Evolutionary conservation across 2,888 invertebrate genomes (phyloP).

Genomic region (Seira musarum): DNA sequence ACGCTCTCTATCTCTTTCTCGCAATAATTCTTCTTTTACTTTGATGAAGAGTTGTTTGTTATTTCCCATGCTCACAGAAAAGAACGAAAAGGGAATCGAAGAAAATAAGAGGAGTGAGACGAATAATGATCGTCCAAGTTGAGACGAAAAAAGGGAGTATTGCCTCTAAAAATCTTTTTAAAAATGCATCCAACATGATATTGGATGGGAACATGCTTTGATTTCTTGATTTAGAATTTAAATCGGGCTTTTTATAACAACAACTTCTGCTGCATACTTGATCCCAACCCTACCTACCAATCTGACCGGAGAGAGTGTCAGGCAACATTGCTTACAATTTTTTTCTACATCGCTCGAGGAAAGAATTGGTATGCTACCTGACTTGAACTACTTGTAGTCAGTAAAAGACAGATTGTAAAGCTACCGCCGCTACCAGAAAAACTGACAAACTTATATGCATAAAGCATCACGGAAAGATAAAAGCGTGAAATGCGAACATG

Average conservation of each 20-base stretch:
- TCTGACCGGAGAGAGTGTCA: neutral
- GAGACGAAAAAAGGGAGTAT: slow-evolving; percentile 34
- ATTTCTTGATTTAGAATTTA: slow-evolving; percentile 44
- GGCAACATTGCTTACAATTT: slow-evolving; percentile 16
- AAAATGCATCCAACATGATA: slow-evolving; percentile 1
- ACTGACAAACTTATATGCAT: neutral
- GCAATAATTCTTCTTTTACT: slow-evolving; percentile 29
- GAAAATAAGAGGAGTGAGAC: slow-evolving; percentile 33
- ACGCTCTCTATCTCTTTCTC: slow-evolving; percentile 27
- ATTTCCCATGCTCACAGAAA: slow-evolving; percentile 26
- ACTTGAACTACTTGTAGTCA: slow-evolving; percentile 49
- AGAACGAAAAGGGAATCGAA: neutral
- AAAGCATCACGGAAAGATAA: neutral
- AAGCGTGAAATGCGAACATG: slow-evolving; percentile 44
- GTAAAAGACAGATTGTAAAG: slow-evolving; percentile 8
- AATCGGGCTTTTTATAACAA: slow-evolving; percentile 17
- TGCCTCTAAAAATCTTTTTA: slow-evolving; percentile 16
- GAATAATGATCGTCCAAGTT: slow-evolving; percentile 40
- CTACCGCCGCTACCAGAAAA: neutral
- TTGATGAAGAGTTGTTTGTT: slow-evolving; percentile 51
- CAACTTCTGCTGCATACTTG: neutral
- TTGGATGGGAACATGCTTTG: slow-evolving; percentile 26
- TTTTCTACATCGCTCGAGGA: neutral
- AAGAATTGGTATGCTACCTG: slow-evolving; percentile 51
- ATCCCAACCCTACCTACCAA: slow-evolving; percentile 1